Base-by-base conservation (phyloP, 2,888 invertebrate species). In the Nymphalis polychloros region DNA sequence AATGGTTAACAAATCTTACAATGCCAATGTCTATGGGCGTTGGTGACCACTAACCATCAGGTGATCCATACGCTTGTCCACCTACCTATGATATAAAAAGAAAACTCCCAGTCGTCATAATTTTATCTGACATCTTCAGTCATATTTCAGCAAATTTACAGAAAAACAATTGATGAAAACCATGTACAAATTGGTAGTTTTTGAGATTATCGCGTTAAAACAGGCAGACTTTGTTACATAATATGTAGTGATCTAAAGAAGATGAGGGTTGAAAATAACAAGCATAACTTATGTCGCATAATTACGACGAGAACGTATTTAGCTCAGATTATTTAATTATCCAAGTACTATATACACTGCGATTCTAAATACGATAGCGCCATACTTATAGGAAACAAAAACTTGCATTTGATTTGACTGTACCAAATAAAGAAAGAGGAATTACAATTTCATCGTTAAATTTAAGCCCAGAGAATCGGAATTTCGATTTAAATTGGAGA, bases 281-380 rank as follows among this genome's bases (percentile, higher is more conserved):
- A 19, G 50, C 41, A 64, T 55, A 31, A 27, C 27, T 55, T 31
- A 55, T 7, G 53, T 55, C 53, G 23, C 46, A 59, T 59, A 59
- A 47, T 47, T 20, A 46, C 23, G 1, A 13, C 46, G 16, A 46
- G 46, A 47, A 53, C 10, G 50, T 59, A 66, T 61, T 35, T 66
- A 61, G 52, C 53, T 31, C 61, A 61, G 60, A 66, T 61, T 60
- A 53, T 61, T 66, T 61, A 27, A 66, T 66, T 66, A 66, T 50
- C 35, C 50, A 46, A 31, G 53, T n/a, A n/a, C 53, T 55, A 17
- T 16, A 55, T 7, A 8, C 8, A 16, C 16, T 31, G 17, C n/a
- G 27, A 27, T 17, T 23, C 17, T 27, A 17, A 17, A 55, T 31
- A 27, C 52, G 10, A 17, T 16, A 17, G 53, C 53, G 53, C 53